Percentiles rank a stretch among this genome's conserved stretches.
Conservation (phyloP, 2,888 invertebrate genomes). For the Piscicola geometra region DNA sequence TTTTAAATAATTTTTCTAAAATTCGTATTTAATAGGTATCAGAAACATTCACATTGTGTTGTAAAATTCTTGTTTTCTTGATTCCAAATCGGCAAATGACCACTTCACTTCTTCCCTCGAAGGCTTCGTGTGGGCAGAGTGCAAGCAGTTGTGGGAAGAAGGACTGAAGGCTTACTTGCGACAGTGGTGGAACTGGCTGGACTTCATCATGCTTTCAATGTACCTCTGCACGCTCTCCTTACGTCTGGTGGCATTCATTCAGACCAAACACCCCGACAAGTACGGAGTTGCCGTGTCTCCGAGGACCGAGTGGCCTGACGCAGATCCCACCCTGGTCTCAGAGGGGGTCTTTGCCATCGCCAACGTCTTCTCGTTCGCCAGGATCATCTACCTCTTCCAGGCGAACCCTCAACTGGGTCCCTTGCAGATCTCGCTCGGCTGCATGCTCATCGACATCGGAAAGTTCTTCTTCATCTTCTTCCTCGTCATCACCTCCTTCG, state of each 20-base stretch:
- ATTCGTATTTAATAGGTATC: too few species aligned
- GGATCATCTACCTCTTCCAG: slow-evolving; percentile 61
- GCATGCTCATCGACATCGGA: slow-evolving; percentile 62
- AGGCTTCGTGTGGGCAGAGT: slow-evolving; percentile 62
- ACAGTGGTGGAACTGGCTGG: slow-evolving; percentile 63
- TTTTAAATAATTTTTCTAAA: too few species aligned
- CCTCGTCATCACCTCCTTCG: slow-evolving; percentile 58
- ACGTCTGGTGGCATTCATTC: slow-evolving; percentile 55
- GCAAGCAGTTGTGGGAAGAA: slow-evolving; percentile 62
- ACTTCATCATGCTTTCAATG: slow-evolving; percentile 61
- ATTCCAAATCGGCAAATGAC: too few species aligned
- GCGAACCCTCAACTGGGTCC: slow-evolving; percentile 61
- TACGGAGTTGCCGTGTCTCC: slow-evolving; percentile 54
- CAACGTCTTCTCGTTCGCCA: slow-evolving; percentile 61
- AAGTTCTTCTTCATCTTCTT: slow-evolving; percentile 60
- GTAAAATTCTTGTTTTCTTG: too few species aligned
- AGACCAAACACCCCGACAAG: slow-evolving; percentile 48
- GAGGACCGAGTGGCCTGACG: slow-evolving; percentile 58
- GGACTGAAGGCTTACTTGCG: slow-evolving; percentile 59
- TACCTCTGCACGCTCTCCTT: slow-evolving; percentile 60
- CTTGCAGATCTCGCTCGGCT: slow-evolving; percentile 60
- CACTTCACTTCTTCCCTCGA: too few species aligned
- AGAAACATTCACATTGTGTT: too few species aligned
- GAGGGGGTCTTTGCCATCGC: slow-evolving; percentile 61
- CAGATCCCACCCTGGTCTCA: slow-evolving; percentile 60